Evolutionary conservation across 2,888 invertebrate species (phyloP).

Genomic region (Caenorhabditis auriculariae): DNA sequence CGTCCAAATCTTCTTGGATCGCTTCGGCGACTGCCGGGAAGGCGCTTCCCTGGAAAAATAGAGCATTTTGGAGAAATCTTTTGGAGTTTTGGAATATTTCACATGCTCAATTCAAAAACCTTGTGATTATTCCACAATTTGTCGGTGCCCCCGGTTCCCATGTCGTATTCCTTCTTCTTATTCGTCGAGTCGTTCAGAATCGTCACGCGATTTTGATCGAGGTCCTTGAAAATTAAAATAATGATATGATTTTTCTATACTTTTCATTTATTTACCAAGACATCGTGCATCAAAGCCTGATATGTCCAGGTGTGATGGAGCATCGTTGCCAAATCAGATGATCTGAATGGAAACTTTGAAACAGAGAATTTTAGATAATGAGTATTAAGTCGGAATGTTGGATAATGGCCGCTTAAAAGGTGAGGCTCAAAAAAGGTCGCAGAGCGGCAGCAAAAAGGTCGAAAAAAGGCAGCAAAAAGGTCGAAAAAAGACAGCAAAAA

Average conservation of each 20-base stretch:
- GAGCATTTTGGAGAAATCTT: background rate
- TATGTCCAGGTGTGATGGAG: constrained; percentile 99
- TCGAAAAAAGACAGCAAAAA: no score
- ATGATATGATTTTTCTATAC: background rate
- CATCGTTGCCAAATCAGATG: constrained; percentile 79
- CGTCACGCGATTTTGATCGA: constrained; percentile 82
- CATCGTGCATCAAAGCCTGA: constrained; percentile 95
- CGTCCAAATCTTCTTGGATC: constrained; percentile 95
- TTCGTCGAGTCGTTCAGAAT: constrained; percentile 72
- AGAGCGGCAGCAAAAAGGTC: no score
- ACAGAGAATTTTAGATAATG: background rate
- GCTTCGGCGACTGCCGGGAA: constrained; percentile 86
- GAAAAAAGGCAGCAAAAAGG: no score
- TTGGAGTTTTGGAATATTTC: background rate
- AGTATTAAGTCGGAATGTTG: no score
- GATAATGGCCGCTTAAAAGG: no score
- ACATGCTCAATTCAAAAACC: constrained; percentile 70
- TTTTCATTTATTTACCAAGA: constrained; percentile 69
- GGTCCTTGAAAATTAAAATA: constrained; percentile 68
- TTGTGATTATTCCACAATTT: constrained; percentile 91
- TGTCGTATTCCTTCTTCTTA: constrained; percentile 84
- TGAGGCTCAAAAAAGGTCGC: no score
- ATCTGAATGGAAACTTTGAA: constrained; percentile 4
- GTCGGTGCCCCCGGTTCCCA: constrained; percentile 74
- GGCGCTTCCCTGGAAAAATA: constrained; percentile 63